Evolutionary conservation across 2,888 invertebrate genomes (phyloP), one percentile per base, ranked within the genome.

Genomic region (Ramazzottius varieornatus): DNA sequence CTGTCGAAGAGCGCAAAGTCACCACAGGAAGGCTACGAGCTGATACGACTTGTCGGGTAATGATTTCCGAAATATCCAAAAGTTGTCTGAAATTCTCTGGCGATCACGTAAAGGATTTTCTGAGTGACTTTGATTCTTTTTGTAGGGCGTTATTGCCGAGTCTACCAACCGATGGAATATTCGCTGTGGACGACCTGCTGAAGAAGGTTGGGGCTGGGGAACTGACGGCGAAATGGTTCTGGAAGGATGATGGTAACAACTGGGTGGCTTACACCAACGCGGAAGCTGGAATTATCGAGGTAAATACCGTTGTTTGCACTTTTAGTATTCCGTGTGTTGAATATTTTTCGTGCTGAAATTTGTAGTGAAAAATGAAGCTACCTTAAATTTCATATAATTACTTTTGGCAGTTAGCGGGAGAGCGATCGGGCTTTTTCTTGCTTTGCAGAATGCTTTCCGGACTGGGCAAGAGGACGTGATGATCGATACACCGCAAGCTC

Each of bases 11-110:
- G 93, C 64, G 82, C 89, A 1, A 84, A 94, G 67, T 86, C 88
- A 65, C 93, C 96, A 0, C 92, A 94, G 74, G 96, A 98, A 76
- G 80, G 94, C 70, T 92, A 92, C 76, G 98, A 98, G 80, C 89
- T 98, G 68, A 94, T 96, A 2, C 88, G 90, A 71, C 81, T 98
- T 66, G 93, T 96, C 72, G 94, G 91, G 77, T 79, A 70, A 69
- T 75, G 70, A 1, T n/a, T n/a, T n/a, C n/a, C n/a, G n/a, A n/a
- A n/a, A n/a, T n/a, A n/a, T n/a, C n/a, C n/a, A n/a, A n/a, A n/a
- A n/a, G n/a, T n/a, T n/a, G n/a, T n/a, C n/a, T n/a, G n/a, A n/a
- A n/a, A n/a, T n/a, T n/a, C n/a, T n/a, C n/a, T n/a, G n/a, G n/a
- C n/a, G n/a, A n/a, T n/a, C n/a, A n/a, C n/a, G n/a, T n/a, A n/a